Base-by-base conservation (phyloP, 2,888 invertebrate species). In the Oligia strigilis region DNA sequence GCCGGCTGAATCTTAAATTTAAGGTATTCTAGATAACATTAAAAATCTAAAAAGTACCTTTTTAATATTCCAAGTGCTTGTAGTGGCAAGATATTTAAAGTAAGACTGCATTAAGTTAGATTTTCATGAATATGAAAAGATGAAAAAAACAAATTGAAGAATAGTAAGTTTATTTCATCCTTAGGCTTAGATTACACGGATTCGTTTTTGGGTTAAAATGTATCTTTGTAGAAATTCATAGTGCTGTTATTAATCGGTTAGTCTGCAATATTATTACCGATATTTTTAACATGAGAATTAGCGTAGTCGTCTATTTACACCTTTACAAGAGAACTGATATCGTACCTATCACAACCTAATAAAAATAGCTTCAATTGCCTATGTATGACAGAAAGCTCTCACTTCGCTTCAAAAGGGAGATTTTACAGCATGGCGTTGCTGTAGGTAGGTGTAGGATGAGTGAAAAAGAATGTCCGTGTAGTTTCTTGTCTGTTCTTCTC, bases 41-140 rank as follows among this genome's bases (percentile, higher is more conserved):
- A 17, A 62, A 19, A 58, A 58, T n/a, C 23, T 69, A 64, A 52
- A 64, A 81, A 64, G 55, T 70, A 6, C 3, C n/a, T 40, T 71
- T 71, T 74, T 74, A 71, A 66, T 71, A 77, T 77, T 77, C 77
- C 17, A 55, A 77, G 40, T 29, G 55, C 17, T 46, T 58, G 4
- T 36, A 77, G 40, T 77, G 13, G 19, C 17, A 69, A 64, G 9
- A 23, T 36, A 60, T 64, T 64, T 36, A n/a, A 80, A 60, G 36
- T n/a, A 49, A 75, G 11, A 67, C 29, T 55, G 0, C 46, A 49
- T 49, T 36, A 2, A 29, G 29, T 36, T 66, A 43, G 58, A 40
- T 79, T 78, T 79, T 79, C 23, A 73, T 69, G 52, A 80, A 80
- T 29, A 69, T 69, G 23, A 60, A 66, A 66, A 65, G 19, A 49